Evolutionary conservation across 1,140 invertebrate species (phyloP).

Genomic region (Drosophila auraria): DNA sequence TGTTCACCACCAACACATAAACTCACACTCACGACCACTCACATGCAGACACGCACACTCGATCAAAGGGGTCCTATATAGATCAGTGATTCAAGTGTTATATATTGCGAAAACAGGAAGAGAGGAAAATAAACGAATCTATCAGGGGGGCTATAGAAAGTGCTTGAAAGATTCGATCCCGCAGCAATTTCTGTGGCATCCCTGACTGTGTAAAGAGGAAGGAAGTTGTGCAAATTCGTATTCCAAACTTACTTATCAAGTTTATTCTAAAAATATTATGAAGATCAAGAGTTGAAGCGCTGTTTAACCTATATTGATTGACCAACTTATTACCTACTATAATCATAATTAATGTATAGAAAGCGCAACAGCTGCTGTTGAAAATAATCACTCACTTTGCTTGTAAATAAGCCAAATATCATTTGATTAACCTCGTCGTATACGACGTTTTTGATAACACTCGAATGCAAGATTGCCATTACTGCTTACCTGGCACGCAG

Average conservation of each 20-base stretch:
- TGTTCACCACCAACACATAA: conserved; percentile 17
- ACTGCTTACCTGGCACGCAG: conserved; percentile 58
- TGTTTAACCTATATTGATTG: no score
- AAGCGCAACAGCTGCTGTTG: background rate
- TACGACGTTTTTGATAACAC: conserved; percentile 31
- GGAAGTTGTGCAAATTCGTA: background rate
- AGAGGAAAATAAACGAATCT: background rate
- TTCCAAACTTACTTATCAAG: background rate
- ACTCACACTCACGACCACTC: conserved; percentile 8
- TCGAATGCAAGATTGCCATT: conserved; percentile 28
- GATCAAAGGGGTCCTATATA: conserved; percentile 22
- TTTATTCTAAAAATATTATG: no score
- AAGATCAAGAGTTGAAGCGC: no score
- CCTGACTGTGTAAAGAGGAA: background rate
- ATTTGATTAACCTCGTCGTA: conserved; percentile 2
- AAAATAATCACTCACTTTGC: background rate
- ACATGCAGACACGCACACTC: conserved; percentile 10
- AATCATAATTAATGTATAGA: background rate
- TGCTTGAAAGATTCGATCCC: background rate
- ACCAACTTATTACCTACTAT: background rate
- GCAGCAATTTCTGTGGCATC: background rate
- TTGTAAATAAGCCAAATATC: conserved; percentile 9
- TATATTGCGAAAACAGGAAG: background rate
- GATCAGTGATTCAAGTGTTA: background rate
- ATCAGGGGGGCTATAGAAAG: background rate